Evolutionary conservation across 2,888 invertebrate genomes (phyloP).

Genomic region (Achlya flavicornis): DNA sequence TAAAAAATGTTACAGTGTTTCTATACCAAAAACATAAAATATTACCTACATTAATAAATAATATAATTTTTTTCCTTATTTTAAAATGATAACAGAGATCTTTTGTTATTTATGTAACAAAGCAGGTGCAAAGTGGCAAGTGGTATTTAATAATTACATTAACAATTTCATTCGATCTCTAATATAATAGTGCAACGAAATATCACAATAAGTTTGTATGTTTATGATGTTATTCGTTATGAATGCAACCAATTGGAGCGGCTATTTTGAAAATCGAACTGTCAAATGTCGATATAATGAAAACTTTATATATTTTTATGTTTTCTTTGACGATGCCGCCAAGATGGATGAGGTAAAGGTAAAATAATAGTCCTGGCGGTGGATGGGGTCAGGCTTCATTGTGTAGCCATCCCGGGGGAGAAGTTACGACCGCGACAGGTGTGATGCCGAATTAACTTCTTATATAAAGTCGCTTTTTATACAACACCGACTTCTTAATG

Average conservation of each 20-base stretch:
- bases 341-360: constrained; percentile 61
- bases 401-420: constrained; percentile 73
- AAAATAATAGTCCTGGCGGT: constrained; percentile 67
- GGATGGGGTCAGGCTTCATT: constrained; percentile 71
- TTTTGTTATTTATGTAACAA: constrained; percentile 20
- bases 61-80: too few species aligned
- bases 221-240: constrained; percentile 44
- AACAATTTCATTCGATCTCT: constrained; percentile 32
- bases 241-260: constrained; percentile 56
- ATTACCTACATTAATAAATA: too few species aligned
- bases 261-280: constrained; percentile 71
- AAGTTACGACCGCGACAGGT: constrained; percentile 82
- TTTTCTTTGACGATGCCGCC: constrained; percentile 76
- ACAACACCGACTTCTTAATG: constrained; percentile 76
- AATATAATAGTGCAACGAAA: constrained; percentile 42
- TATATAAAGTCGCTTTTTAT: constrained; percentile 80
- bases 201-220: constrained; percentile 41
- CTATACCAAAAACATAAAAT: too few species aligned
- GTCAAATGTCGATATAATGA: constrained; percentile 75
- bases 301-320: constrained; percentile 71
- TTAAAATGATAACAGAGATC: not conserved
- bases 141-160: constrained; percentile 40
- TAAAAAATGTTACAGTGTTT: too few species aligned
- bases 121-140: constrained; percentile 44
- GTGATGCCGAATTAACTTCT: constrained; percentile 81